A percentile compares a stretch with the other conserved stretches of the same genome.
Conservation (phyloP, 2,888 invertebrate genomes). For the Andrena flavipes region DNA sequence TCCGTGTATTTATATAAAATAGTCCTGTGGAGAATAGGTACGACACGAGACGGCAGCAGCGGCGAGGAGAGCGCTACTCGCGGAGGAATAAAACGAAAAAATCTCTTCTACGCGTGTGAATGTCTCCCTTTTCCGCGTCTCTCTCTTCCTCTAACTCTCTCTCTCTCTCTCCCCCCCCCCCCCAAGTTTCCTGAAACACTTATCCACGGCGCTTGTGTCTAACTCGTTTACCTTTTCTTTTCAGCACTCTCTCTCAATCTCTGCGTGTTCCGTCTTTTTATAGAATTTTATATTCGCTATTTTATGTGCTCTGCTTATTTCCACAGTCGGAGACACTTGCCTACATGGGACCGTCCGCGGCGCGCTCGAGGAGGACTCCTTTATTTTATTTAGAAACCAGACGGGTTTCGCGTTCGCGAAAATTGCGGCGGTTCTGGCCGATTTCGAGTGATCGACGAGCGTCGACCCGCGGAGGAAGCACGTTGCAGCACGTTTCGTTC, state of each 20-base stretch:
- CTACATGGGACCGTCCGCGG: slow-evolving; percentile 6
- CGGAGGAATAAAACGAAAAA: neutral
- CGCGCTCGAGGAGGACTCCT: neutral
- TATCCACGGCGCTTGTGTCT: neutral
- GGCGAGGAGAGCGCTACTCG: neutral
- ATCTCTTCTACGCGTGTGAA: slow-evolving; percentile 14
- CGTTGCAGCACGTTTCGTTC: neutral
- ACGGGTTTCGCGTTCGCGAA: neutral
- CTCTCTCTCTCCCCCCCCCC: neutral
- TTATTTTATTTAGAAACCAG: slow-evolving; percentile 1
- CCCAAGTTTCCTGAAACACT: slow-evolving; percentile 15
- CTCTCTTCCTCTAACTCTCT: neutral
- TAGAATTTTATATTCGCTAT: slow-evolving; percentile 35
- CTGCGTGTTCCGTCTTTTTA: neutral
- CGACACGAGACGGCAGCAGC: slow-evolving; percentile 51
- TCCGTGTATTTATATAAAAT: slow-evolving; percentile 66
- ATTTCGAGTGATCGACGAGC: slow-evolving; percentile 21
- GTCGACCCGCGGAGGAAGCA: slow-evolving; percentile 19
- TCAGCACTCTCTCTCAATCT: neutral
- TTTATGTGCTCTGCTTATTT: slow-evolving; percentile 20
- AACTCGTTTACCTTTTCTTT: neutral
- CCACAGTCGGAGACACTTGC: neutral
- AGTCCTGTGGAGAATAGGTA: slow-evolving; percentile 55
- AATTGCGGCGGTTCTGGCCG: slow-evolving; percentile 1
- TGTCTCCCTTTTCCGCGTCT: neutral